Conservation (phyloP, 2,888 invertebrate species). For the Drosophila macrospina region DNA sequence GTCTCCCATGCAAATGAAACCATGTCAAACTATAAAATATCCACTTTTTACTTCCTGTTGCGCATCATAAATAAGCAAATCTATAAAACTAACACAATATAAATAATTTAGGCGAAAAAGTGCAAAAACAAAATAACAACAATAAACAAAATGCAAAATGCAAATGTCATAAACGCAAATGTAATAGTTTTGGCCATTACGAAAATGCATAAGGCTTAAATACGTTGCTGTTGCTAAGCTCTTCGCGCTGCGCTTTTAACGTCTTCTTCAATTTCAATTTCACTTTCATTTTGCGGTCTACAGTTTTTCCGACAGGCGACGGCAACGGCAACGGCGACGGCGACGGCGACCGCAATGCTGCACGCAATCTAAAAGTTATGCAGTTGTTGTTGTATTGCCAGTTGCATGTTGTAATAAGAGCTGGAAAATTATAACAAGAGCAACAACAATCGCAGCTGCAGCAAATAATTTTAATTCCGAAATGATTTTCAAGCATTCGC, state of each 20-base stretch:
- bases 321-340: slow-evolving; percentile 32
- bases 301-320: slow-evolving; percentile 70
- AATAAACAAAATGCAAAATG: slow-evolving; percentile 41
- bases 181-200: slow-evolving; percentile 44
- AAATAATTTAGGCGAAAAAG: slow-evolving; percentile 23
- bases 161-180: slow-evolving; percentile 56
- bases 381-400: slow-evolving; percentile 25
- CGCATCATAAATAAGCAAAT: slow-evolving; percentile 22
- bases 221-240: slow-evolving; percentile 21
- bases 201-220: slow-evolving; percentile 42
- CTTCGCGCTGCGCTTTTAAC: slow-evolving; percentile 54
- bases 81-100: slow-evolving; percentile 8
- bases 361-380: slow-evolving; percentile 66
- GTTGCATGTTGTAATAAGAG: slow-evolving; percentile 74
- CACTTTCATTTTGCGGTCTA: slow-evolving; percentile 76
- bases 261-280: slow-evolving; percentile 79
- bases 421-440: slow-evolving; percentile 69
- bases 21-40: background rate
- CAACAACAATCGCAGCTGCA: slow-evolving; percentile 56
- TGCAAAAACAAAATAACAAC: slow-evolving; percentile 12
- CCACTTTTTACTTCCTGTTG: slow-evolving; percentile 35
- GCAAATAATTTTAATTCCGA: slow-evolving; percentile 49
- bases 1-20: background rate
- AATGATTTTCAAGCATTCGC: slow-evolving; percentile 41
- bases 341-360: slow-evolving; percentile 58